Base-by-base conservation (phyloP, 1,140 invertebrate genomes). In the Phenacoccus solenopsis region DNA sequence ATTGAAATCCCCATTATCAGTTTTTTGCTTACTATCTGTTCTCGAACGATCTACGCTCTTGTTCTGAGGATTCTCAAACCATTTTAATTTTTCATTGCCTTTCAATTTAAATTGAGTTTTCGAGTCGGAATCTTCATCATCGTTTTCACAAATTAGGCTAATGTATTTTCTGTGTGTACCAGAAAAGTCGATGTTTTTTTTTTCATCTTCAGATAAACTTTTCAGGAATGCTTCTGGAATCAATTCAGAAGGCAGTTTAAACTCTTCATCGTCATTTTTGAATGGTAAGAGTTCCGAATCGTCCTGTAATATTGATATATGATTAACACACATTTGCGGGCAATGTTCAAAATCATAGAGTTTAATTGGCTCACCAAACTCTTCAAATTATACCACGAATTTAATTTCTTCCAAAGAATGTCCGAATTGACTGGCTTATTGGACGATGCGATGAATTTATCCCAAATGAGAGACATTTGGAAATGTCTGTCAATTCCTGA, bases 321-420 rank as follows among this genome's bases (percentile, higher is more conserved):
- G 10, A 25, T 27, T 64, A 10, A 4, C 22, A 64, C 9, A 64
- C 21, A 3, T 24, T 10, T 27, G 10, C 22, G 13, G 59, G 5
- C 21, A 64, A 64, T 64, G 2, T 20, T 64, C 12, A 22, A 64
- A 64, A 25, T 16, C 3, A 24, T 64, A 10, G 32, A 10, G n/a
- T n/a, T 10, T 38, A 38, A 38, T 38, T 38, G n/a, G 32, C 59
- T 64, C 16, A 64, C 59, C 25, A 64, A 27, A 24, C 59, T 64
- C 20, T 64, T 64, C 25, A 64, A 64, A 64, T 25, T 24, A 16
- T 64, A 64, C 59, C 59, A 64, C 9, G 59, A 64, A 64, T 64
- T 64, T 20, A 64, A 64, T 24, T 64, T 64, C 25, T 24, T 64
- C 59, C 59, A 64, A 13, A 64, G 25, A 4, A 64, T 22, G 16